Conservation (phyloP, 2,888 invertebrate genomes). For the Amphipoea lucens region DNA sequence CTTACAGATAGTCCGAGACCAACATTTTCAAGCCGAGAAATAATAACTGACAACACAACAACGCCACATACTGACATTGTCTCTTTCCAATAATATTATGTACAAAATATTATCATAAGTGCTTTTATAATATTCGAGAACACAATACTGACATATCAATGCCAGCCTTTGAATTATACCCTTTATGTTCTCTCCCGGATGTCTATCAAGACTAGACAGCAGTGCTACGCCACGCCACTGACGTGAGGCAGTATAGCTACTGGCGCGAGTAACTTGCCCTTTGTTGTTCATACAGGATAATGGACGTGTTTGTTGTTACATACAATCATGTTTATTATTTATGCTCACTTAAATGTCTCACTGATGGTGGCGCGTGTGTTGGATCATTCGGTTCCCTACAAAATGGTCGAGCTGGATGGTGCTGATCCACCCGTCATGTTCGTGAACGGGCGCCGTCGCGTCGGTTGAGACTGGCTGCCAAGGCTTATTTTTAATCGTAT, state of each 20-base stretch:
- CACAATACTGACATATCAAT: constrained; percentile 14
- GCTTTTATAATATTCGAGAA: constrained; percentile 5
- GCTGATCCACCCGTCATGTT: no score
- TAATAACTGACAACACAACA: not conserved
- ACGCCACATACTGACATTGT: not conserved
- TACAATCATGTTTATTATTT: not conserved
- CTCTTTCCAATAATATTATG: not conserved
- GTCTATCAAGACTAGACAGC: not conserved
- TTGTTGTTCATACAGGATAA: constrained; percentile 6
- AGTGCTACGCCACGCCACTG: not conserved
- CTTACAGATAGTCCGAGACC: not conserved
- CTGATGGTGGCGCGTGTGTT: no score
- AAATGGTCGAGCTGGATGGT: no score
- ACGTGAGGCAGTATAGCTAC: constrained; percentile 1
- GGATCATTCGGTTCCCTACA: no score
- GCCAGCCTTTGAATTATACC: not conserved
- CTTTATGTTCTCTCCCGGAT: not conserved
- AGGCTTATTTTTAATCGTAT: no score
- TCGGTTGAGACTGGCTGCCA: no score
- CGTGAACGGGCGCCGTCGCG: no score
- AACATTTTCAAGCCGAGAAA: not conserved
- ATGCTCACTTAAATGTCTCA: no score
- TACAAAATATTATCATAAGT: not conserved
- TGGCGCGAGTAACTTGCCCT: constrained; percentile 1
- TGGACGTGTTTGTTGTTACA: not conserved